Evolutionary conservation across 2,797 vertebrate species (phyloP), one percentile per base, ranked within the genome.

Genomic region (Lacerta agilis): DNA sequence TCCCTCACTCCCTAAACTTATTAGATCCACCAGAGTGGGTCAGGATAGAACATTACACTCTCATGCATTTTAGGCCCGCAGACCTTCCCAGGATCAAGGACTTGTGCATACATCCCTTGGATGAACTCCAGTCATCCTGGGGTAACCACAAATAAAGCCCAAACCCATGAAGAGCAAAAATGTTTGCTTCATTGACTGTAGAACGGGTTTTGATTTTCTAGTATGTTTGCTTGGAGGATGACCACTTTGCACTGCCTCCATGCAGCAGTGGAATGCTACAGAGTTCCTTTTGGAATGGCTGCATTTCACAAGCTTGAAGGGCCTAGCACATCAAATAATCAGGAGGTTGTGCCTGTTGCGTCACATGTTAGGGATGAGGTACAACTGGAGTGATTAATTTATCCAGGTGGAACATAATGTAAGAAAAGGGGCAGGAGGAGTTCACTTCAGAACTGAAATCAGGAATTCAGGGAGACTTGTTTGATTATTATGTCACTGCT

Each of bases 401-500:
- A 25, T 76, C 89, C 71, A 20, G 13, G 25, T 92, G 61, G 33
- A 66, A 91, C 84, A 15, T 75, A 64, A 89, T 20, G 20, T 45
- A 18, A 27, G 2, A 76, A 61, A 86, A 86, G 61, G 49, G 10
- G 17, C 79, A 81, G 75, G 71, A 15, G 84, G 55, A 86, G 15
- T n/a, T 67, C 36, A 7, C 36, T 88, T 90, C 67, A n/a, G 67
- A 83, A 90, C 82, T 25, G 33, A 20, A 3, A 3, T 29, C 15
- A 88, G 10, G 15, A 86, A 41, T 55, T 0, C 0, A 27, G 67
- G 4, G 15, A 23, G 0, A 0, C 73, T 64, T 72, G 25, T 80
- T 13, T 76, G 13, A 85, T 84, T 90, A 7, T n/a, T 18, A 10
- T 73, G 33, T 20, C 77, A 45, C 29, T 64, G 38, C 49, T 72